These are phyloP conservation scores for Sebastes aleutianus DNA, from an alignment of 2,797 vertebrate genomes.

Conservation along the genomic window DNA sequence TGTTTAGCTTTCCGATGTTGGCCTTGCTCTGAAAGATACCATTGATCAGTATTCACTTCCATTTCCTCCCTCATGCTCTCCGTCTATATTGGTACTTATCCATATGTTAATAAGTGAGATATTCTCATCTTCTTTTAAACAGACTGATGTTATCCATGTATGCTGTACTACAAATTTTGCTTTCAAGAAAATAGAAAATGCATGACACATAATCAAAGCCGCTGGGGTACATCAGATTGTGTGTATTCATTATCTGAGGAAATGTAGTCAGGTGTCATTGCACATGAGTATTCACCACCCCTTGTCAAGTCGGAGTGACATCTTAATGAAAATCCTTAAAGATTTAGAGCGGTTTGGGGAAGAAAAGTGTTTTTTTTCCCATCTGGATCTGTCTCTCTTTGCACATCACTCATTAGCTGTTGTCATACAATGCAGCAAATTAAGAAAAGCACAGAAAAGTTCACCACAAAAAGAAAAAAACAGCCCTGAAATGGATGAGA, in stretches of 20 bases:
- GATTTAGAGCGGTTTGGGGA: not conserved
- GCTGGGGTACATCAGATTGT: not conserved
- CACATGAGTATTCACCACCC: not conserved
- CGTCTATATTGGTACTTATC: not conserved
- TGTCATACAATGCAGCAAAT: conserved; percentile 11
- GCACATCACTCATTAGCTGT: conserved; percentile 4
- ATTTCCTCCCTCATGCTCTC: not conserved
- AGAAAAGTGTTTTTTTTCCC: not conserved
- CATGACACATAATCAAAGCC: not conserved
- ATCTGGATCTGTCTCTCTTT: not conserved
- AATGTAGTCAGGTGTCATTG: not conserved
- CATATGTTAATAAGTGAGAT: not conserved
- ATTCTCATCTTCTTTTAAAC: not conserved
- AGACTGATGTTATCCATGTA: not conserved
- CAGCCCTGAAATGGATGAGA: not conserved
- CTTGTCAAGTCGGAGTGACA: not conserved
- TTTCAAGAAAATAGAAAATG: not conserved
- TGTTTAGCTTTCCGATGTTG: conserved; percentile 12
- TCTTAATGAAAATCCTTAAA: not conserved
- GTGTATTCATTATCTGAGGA: not conserved
- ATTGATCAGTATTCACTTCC: not conserved
- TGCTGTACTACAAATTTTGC: not conserved
- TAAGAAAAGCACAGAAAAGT: not conserved
- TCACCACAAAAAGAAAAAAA: not conserved
- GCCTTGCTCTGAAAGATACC: not conserved